Percentiles rank a stretch among this genome's conserved stretches.
phyloP scores from a whole-genome alignment of 2,888 invertebrate genomes.

The Drosophila hawaiiensis region DNA sequence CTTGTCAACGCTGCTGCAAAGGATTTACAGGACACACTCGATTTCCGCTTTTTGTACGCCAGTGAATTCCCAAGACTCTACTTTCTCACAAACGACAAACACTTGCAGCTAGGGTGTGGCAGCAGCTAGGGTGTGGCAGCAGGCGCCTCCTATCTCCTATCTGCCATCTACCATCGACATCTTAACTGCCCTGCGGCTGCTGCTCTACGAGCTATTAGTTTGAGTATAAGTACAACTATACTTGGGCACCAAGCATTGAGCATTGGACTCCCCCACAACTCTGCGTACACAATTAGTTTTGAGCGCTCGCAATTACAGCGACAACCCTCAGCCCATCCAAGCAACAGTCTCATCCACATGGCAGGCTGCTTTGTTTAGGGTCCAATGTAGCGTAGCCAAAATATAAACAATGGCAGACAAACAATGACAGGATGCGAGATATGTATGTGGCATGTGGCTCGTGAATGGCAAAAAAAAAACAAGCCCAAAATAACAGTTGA shows the following conservation, averaged over 20 bases:
- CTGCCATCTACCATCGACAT: conserved; percentile 52
- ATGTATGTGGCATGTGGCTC: conserved; percentile 6
- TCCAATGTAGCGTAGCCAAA: conserved; percentile 9
- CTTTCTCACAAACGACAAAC: conserved; percentile 45
- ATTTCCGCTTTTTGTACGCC: conserved; percentile 34
- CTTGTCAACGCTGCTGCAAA: conserved; percentile 11
- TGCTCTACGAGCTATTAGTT: conserved; percentile 15
- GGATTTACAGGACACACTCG: conserved; percentile 13
- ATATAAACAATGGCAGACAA: conserved; percentile 33
- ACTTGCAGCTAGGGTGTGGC: conserved; percentile 6
- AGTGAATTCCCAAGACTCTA: conserved; percentile 58
- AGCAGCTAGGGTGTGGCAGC: not conserved
- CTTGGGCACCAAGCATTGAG: not conserved
- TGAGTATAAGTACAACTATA: conserved; percentile 12
- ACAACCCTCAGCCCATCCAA: not conserved
- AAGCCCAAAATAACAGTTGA: conserved; percentile 29
- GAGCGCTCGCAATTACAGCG: conserved; percentile 50
- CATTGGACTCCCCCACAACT: conserved; percentile 1
- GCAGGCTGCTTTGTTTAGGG: conserved; percentile 6
- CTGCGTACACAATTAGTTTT: conserved; percentile 57
- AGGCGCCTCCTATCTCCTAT: not conserved
- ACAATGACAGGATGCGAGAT: conserved; percentile 32
- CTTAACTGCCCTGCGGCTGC: conserved; percentile 44
- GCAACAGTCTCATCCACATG: conserved; percentile 1
- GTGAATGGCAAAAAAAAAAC: conserved; percentile 27